Evolutionary conservation across 2,113 vertebrate species (phyloP).

Genomic region (Rhinoderma darwinii): DNA sequence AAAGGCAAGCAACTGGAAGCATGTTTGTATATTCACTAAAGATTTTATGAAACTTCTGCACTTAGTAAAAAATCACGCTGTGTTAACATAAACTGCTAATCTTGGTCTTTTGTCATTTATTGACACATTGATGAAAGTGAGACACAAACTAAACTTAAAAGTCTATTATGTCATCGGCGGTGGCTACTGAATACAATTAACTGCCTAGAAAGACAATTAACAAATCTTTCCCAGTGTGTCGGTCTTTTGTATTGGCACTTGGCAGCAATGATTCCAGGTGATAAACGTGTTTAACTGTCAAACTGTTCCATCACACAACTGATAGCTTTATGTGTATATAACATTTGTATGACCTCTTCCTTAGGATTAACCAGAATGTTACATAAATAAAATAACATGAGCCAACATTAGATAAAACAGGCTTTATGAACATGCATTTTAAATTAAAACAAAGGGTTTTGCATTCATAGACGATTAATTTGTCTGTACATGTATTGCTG

Average conservation of each 20-base stretch:
- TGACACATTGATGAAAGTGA: slow-evolving; percentile 40
- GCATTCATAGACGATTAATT: background rate
- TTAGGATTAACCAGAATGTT: slow-evolving; percentile 51
- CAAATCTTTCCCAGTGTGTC: slow-evolving; percentile 44
- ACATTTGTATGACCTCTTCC: slow-evolving; percentile 54
- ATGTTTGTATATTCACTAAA: slow-evolving; percentile 32
- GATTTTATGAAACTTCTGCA: slow-evolving; percentile 23
- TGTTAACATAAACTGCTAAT: slow-evolving; percentile 52
- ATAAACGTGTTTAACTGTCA: slow-evolving; percentile 26
- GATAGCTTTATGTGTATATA: slow-evolving; percentile 46
- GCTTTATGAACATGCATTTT: background rate
- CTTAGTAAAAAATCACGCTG: slow-evolving; percentile 26
- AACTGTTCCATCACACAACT: slow-evolving; percentile 44
- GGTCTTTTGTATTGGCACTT: slow-evolving; percentile 39
- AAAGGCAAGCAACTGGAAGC: slow-evolving; percentile 20
- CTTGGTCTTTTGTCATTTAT: slow-evolving; percentile 41
- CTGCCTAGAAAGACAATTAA: slow-evolving; percentile 3
- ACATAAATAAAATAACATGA: slow-evolving; percentile 39
- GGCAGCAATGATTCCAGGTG: slow-evolving; percentile 38
- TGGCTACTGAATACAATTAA: slow-evolving; percentile 7
- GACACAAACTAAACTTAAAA: slow-evolving; percentile 14
- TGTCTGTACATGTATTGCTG: background rate
- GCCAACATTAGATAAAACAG: background rate
- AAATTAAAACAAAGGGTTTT: background rate
- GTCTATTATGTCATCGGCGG: slow-evolving; percentile 24